Percentiles rank a stretch among this genome's conserved stretches.
These are phyloP conservation scores for Leptoclinus maculatus DNA, from an alignment of 2,797 vertebrate species.

Conservation along the genomic window DNA sequence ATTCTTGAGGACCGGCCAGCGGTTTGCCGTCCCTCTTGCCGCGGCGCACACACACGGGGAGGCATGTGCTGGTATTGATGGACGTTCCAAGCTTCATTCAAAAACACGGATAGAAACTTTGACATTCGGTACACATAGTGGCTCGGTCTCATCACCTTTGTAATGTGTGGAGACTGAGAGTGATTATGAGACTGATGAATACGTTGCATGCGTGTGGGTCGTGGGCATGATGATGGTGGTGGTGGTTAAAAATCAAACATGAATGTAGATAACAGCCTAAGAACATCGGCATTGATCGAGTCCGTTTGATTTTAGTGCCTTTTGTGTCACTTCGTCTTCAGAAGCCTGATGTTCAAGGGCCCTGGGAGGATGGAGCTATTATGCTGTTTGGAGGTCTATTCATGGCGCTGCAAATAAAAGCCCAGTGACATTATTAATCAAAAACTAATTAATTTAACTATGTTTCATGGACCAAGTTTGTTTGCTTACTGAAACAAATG, in stretches of 20 bases:
- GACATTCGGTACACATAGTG: neutral
- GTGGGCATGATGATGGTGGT: neutral
- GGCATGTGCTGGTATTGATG: too few relatives aligned
- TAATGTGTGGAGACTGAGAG: too few relatives aligned
- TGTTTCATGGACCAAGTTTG: neutral
- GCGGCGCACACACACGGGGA: too few relatives aligned
- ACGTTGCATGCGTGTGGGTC: too few relatives aligned
- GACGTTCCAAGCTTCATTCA: too few relatives aligned
- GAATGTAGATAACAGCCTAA: neutral
- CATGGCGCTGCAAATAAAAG: neutral
- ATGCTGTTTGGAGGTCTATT: slow-evolving; percentile 9
- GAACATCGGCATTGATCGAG: neutral
- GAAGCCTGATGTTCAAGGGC: slow-evolving; percentile 4
- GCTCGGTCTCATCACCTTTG: too few relatives aligned
- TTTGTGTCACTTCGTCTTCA: neutral
- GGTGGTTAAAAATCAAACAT: neutral
- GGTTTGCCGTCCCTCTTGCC: too few relatives aligned
- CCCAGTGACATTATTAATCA: neutral
- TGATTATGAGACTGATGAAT: neutral
- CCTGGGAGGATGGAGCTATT: neutral
- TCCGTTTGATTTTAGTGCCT: neutral
- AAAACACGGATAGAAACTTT: neutral
- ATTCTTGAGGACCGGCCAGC: too few relatives aligned
- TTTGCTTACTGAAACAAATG: neutral
- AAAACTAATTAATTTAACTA: neutral